Conservation (phyloP, 2,888 invertebrate genomes). For the Lasioglossum leucozonium region DNA sequence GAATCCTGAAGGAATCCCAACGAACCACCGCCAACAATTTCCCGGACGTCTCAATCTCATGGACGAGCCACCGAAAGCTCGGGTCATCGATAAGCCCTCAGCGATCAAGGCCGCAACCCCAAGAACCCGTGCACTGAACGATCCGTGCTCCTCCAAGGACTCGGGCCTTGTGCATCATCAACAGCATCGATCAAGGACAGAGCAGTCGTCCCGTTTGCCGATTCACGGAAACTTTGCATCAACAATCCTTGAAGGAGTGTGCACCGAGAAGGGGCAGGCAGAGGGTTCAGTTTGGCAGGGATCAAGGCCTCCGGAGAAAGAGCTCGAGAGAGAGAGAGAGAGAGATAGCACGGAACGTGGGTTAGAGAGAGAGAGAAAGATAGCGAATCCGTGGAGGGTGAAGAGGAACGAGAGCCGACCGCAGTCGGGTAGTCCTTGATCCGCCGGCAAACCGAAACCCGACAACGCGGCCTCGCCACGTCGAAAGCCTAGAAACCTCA, state of each 20-base stretch:
- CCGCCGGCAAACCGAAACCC: not conserved
- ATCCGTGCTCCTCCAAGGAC: not conserved
- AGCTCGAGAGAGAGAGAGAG: not conserved
- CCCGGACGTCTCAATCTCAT: too few relatives aligned
- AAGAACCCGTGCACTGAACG: not conserved
- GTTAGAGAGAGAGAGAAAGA: not conserved
- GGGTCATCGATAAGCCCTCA: not conserved
- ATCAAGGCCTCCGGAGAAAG: not conserved
- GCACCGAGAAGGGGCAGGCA: not conserved
- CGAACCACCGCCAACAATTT: too few relatives aligned
- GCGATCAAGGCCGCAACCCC: not conserved
- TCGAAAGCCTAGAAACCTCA: not conserved
- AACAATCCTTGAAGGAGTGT: not conserved
- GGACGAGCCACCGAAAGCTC: not conserved
- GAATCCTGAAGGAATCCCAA: not conserved
- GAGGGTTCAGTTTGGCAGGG: not conserved
- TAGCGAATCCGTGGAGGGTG: not conserved
- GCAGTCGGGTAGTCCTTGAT: not conserved
- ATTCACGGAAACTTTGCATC: not conserved
- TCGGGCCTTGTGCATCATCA: not conserved
- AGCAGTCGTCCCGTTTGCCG: not conserved
- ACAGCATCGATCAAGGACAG: not conserved
- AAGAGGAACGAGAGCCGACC: not conserved
- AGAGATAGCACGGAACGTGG: too few relatives aligned
- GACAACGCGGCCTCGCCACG: not conserved